Evolutionary conservation across 2,888 invertebrate species (phyloP), one percentile per base, ranked within the genome.

Genomic region (Syritta pipiens): DNA sequence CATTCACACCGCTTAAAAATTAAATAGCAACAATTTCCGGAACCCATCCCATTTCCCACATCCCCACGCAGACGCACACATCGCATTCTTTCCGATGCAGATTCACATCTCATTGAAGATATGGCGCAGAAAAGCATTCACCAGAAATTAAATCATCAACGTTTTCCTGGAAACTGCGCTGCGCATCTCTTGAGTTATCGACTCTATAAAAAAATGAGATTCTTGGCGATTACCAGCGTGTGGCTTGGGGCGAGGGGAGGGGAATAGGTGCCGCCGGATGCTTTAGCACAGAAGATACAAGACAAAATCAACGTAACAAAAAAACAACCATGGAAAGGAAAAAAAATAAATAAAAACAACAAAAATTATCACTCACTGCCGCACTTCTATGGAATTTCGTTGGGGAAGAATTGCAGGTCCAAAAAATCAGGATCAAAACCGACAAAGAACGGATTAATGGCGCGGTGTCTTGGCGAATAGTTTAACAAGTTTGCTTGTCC

Each of bases 151-250:
- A 37, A 53, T 65, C 53, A 44, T 65, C 44, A 65, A 28, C 4
- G 30, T 17, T 62, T 65, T 65, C 63, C 53, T 24, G 42, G 63
- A 65, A 65, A 44, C 63, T 65, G 40, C 51, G 53, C 53, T 51
- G 53, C 42, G 42, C 44, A n/a, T 35, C 42, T 32, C 51, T 42
- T 53, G 24, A 65, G 53, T 65, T 65, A 65, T 65, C 42, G 32
- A 44, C 44, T 65, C 42, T 53, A 32, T 53, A 53, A 65, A 51
- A 42, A n/a, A n/a, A n/a, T 51, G 42, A 42, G 51, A 51, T 53
- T 51, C 30, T 12, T 42, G 22, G 9, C 30, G 62, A 51, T 51
- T 26, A 9, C 48, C 19, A 14, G 22, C 7, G 24, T 28, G 40
- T 4, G 37, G n/a, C 12, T n/a, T n/a, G n/a, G n/a, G 3, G 22